These are phyloP conservation scores for Crocidura indochinensis DNA, from an alignment of 2,797 vertebrate species.

Conservation along the genomic window DNA sequence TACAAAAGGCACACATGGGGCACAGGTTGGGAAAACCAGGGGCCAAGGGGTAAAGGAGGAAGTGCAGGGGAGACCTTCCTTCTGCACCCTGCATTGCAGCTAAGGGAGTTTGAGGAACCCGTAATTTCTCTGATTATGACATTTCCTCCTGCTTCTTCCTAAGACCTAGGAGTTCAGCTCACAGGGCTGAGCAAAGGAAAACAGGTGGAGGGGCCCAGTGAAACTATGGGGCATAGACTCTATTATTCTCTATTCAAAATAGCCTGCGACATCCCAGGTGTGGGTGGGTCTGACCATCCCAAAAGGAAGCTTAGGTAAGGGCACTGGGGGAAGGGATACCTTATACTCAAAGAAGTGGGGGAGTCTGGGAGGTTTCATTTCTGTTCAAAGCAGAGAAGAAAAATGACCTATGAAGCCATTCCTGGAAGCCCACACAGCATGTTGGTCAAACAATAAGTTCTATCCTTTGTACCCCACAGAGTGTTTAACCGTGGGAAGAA, in stretches of 20 bases:
- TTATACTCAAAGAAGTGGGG: not conserved
- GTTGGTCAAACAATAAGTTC: not conserved
- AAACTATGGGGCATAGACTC: no score
- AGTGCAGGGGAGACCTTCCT: not conserved
- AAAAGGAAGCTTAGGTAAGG: no score
- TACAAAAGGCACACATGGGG: not conserved
- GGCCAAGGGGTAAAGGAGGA: not conserved
- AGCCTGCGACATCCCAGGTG: no score
- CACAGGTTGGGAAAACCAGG: accelerated
- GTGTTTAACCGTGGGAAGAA: not conserved
- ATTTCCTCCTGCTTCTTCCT: not conserved
- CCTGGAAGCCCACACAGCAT: not conserved
- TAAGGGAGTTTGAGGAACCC: not conserved
- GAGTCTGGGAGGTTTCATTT: not conserved
- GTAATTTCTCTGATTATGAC: not conserved
- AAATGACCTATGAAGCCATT: not conserved
- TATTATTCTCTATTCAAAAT: no score
- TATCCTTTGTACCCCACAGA: not conserved
- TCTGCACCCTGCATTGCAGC: not conserved
- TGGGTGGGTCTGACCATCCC: no score
- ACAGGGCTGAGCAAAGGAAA: not conserved
- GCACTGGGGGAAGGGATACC: no score
- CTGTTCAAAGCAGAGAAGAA: conserved; percentile 12
- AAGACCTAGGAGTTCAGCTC: not conserved
- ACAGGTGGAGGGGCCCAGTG: no score